These are phyloP conservation scores for Anastrepha obliqua DNA, from an alignment of 1,140 invertebrate species.

Conservation along the genomic window DNA sequence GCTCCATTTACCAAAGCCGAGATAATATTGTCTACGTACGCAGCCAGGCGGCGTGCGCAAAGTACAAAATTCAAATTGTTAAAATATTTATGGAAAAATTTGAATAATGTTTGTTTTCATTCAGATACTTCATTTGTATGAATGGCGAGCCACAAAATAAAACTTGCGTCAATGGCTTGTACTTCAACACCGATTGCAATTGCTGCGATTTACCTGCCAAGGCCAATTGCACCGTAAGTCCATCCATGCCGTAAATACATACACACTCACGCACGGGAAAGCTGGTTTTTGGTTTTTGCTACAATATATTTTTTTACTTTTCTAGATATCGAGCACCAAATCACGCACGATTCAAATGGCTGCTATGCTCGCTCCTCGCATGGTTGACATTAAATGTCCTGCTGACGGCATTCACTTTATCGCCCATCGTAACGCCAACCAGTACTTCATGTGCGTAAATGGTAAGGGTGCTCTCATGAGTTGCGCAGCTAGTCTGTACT, in stretches of 20 bases:
- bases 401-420: constrained; percentile 18
- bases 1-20: constrained; percentile 9
- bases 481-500: constrained; percentile 41
- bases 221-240: constrained; percentile 51
- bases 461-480: constrained; percentile 49
- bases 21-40: constrained; percentile 35
- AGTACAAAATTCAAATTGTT: background rate
- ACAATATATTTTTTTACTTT: constrained; percentile 16
- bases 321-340: background rate
- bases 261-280: too few relatives aligned
- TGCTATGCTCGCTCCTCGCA: constrained; percentile 25
- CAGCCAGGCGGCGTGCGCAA: constrained; percentile 29
- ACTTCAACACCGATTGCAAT: constrained; percentile 49
- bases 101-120: background rate
- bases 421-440: background rate
- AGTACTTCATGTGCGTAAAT: constrained; percentile 56
- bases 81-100: background rate
- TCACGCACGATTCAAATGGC: background rate
- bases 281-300: too few relatives aligned
- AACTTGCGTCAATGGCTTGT: constrained; percentile 30
- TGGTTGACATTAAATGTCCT: constrained; percentile 54
- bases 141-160: background rate
- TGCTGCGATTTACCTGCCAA: constrained; percentile 46
- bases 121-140: constrained; percentile 56
- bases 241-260: background rate